These are phyloP conservation scores for Galeopsomyia nigrocyanea DNA, from an alignment of 2,888 invertebrate species.

Conservation along the genomic window DNA sequence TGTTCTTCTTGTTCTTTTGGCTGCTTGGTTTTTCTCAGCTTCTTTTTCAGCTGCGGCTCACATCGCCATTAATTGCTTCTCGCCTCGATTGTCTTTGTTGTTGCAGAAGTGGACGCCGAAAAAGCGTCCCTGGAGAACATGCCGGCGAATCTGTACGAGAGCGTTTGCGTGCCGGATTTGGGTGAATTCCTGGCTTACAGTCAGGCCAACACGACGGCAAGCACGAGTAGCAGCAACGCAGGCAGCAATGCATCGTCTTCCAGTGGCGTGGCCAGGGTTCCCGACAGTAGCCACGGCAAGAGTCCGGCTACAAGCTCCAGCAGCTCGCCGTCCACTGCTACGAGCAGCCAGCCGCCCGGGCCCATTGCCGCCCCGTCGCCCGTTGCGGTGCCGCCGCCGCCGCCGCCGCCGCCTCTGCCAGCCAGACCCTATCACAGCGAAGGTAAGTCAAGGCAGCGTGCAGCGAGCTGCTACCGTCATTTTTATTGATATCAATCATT, in stretches of 20 bases:
- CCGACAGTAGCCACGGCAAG: too few relatives aligned
- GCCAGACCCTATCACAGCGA: conserved; percentile 64
- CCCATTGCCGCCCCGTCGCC: conserved; percentile 31
- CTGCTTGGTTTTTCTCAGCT: conserved; percentile 6
- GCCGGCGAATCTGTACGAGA: conserved; percentile 83
- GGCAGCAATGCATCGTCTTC: conserved; percentile 47
- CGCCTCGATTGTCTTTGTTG: conserved; percentile 12
- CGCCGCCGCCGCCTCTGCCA: conserved; percentile 56
- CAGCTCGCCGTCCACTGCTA: too few relatives aligned
- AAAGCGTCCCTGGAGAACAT: conserved; percentile 80
- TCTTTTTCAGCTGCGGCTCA: conserved; percentile 38
- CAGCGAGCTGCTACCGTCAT: too few relatives aligned
- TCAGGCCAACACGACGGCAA: conserved; percentile 68
- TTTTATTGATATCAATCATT: too few relatives aligned
- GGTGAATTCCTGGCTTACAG: conserved; percentile 76
- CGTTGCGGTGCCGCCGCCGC: conserved; percentile 51
- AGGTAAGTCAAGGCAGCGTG: too few relatives aligned
- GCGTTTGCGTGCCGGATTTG: conserved; percentile 84
- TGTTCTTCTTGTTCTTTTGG: conserved; percentile 25
- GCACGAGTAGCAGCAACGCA: conserved; percentile 66
- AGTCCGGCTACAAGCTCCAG: too few relatives aligned
- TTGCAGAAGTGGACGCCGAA: conserved; percentile 83
- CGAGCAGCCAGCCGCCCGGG: too few relatives aligned
- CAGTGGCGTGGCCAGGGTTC: not conserved
- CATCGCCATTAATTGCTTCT: conserved; percentile 9